These are phyloP conservation scores for Solen grandis DNA, from an alignment of 1,140 invertebrate species.

Conservation along the genomic window DNA sequence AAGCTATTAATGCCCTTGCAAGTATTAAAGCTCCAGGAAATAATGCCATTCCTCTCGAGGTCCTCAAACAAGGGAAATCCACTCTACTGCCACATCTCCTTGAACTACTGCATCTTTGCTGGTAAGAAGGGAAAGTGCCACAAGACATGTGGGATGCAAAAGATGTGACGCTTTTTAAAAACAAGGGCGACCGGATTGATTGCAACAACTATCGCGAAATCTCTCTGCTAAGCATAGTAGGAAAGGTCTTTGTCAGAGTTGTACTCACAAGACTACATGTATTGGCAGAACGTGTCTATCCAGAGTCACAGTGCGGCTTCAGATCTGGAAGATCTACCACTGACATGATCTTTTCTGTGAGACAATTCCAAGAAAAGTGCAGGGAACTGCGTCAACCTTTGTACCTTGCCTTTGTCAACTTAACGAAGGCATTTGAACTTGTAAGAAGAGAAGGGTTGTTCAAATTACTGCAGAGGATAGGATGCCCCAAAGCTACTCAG, in stretches of 20 bases:
- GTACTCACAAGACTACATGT: conserved; percentile 27
- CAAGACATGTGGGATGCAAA: conserved; percentile 56
- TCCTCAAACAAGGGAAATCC: neutral
- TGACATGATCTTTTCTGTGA: conserved; percentile 62
- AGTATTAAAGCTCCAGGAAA: neutral
- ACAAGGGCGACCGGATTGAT: conserved; percentile 61
- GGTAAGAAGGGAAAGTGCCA: conserved; percentile 44
- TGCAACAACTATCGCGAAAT: no score
- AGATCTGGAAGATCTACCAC: conserved; percentile 45
- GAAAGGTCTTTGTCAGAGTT: conserved; percentile 55
- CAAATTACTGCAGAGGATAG: conserved; percentile 33
- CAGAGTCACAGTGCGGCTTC: conserved; percentile 62
- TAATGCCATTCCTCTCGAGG: conserved; percentile 1
- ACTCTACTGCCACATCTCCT: no score
- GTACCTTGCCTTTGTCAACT: conserved; percentile 60
- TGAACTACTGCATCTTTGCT: no score
- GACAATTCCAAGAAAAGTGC: conserved; percentile 64
- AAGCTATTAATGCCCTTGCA: neutral
- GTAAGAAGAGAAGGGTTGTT: conserved; percentile 14
- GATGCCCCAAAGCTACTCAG: conserved; percentile 55
- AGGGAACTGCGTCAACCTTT: conserved; percentile 58
- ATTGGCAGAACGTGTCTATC: conserved; percentile 31
- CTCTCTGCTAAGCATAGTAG: conserved; percentile 59
- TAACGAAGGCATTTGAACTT: conserved; percentile 58
- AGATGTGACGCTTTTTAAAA: conserved; percentile 62